Base-by-base conservation (phyloP, 2,888 invertebrate species). In the Aphodius granarius region DNA sequence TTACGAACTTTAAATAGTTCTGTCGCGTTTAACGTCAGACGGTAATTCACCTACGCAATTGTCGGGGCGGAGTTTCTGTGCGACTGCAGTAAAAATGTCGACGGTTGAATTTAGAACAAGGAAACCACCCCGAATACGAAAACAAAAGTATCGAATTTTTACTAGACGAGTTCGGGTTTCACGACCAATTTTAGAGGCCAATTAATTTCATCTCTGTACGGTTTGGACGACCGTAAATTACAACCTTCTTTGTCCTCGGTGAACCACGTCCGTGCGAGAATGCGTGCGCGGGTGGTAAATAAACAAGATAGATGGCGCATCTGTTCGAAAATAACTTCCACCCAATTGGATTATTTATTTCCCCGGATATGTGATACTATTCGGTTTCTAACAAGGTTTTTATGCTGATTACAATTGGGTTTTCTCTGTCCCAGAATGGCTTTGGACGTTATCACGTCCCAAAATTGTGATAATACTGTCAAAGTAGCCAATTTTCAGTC, bases 1-100 rank as follows among this genome's bases (percentile, higher is more conserved):
- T 75, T 73, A 70, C 75, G 65, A 75, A 75, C 70, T 74, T 71
- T 70, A 74, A 74, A 74, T 71, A 43, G 43, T 43, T 43, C 43
- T 43, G 43, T 43, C 43, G 43, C 9, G 43, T 43, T 2, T 43
- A 6, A 43, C 43, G 43, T 43, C 13, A 13, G 43, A 43, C 43
- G 13, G 43, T 43, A 43, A 43, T 6, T 43, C 43, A 43, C 43
- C 43, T 43, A 43, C 43, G 43, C 43, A 43, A 43, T 43, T 43
- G 43, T 2, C 18, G 71, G 68, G 63, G n/a, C 71, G 23, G 23
- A 71, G 71, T 68, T n/a, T n/a, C n/a, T n/a, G n/a, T 23, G 74
- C 63, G 22, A 68, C 68, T 21, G n/a, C 68, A 68, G 68, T 15
- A 68, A 68, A 20, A 68, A 22, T 68, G 71, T 74, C 17, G 9